A percentile compares a stretch with the other conserved stretches of the same genome.
These are phyloP conservation scores for Athalia circularis DNA, from an alignment of 2,888 invertebrate genomes.

Conservation along the genomic window DNA sequence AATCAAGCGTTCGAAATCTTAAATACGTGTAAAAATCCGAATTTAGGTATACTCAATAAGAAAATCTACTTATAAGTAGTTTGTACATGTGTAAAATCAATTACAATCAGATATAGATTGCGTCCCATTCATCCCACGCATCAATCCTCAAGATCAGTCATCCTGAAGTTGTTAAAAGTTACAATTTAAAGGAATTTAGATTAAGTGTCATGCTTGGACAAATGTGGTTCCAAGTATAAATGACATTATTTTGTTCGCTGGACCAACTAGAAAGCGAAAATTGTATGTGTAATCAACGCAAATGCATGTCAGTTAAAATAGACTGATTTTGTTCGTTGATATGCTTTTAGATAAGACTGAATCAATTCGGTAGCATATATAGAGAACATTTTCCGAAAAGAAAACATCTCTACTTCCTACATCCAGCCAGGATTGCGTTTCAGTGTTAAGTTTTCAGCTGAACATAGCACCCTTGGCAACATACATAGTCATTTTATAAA, in stretches of 20 bases:
- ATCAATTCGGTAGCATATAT: not conserved
- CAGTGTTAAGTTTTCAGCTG: not conserved
- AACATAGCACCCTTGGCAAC: not conserved
- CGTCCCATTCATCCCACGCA: slow-evolving; percentile 8
- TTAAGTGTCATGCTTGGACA: not conserved
- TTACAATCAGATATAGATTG: slow-evolving; percentile 25
- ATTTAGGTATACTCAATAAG: not conserved
- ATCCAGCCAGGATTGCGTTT: not conserved
- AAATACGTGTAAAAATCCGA: slow-evolving; percentile 15
- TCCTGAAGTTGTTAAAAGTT: not conserved
- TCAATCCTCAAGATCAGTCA: not conserved
- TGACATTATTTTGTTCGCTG: not conserved
- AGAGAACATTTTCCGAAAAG: not conserved
- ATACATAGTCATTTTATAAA: not conserved
- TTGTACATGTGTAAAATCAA: slow-evolving; percentile 15
- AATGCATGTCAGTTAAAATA: not conserved
- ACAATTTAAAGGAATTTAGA: not conserved
- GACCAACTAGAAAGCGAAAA: not conserved
- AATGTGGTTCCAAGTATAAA: not conserved
- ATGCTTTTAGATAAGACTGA: slow-evolving; percentile 2
- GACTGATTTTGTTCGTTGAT: not conserved
- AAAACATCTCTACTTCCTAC: not conserved
- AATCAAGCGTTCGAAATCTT: not conserved
- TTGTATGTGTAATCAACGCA: not conserved
- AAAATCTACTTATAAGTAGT: slow-evolving; percentile 3